Conservation (phyloP, 2,797 vertebrate species). For the Sparidentex hasta region DNA sequence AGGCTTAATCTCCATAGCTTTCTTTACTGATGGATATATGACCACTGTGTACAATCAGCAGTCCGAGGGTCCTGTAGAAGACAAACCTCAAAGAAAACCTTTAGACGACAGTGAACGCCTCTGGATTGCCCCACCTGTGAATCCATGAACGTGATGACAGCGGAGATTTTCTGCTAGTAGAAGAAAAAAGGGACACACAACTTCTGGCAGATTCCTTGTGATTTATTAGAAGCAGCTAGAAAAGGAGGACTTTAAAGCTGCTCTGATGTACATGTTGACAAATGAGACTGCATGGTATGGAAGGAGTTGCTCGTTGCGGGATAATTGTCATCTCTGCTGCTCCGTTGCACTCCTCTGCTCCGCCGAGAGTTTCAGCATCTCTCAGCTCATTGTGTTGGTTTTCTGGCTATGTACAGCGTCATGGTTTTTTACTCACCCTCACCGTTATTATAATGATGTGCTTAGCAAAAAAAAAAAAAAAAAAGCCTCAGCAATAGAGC, state of each 20-base stretch:
- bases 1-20: slow-evolving; percentile 2
- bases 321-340: neutral
- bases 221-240: neutral
- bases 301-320: neutral
- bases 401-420: neutral
- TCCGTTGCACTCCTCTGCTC: neutral
- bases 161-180: slow-evolving; percentile 7
- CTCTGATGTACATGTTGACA: neutral
- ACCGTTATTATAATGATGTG: too few relatives aligned
- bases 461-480: neutral
- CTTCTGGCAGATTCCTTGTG: neutral
- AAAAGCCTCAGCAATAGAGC: neutral
- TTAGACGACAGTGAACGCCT: slow-evolving; percentile 10
- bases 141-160: slow-evolving; percentile 7
- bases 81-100: slow-evolving; percentile 7
- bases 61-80: slow-evolving; percentile 4
- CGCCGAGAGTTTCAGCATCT: neutral
- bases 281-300: neutral
- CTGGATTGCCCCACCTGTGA: neutral
- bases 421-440: neutral
- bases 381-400: neutral
- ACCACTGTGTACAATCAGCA: neutral
- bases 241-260: neutral
- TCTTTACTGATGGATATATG: slow-evolving; percentile 31
- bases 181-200: neutral